Evolutionary conservation across 1,140 invertebrate genomes (phyloP), one percentile per base, ranked within the genome.

Genomic region (Tetramorium parvispinum): DNA sequence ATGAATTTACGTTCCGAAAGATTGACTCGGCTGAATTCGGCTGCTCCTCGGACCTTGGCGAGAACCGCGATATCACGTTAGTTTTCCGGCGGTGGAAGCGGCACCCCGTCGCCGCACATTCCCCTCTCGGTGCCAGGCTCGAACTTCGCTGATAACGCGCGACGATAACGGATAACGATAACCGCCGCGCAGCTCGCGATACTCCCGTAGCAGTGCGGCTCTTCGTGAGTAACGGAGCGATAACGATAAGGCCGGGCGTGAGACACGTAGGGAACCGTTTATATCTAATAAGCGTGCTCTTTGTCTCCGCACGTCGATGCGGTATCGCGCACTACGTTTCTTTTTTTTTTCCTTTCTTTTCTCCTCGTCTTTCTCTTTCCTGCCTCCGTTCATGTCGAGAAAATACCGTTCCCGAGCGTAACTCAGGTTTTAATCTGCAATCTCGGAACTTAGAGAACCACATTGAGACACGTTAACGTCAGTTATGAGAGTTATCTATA

Each of bases 171-270:
- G 88, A 89, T 90, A 89, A 89, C 88, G 93, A 94, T 92, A 92
- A 91, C 90, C 89, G 79, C 89, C 87, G 87, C 49, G 63, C 78
- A 37, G 79, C 68, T 82, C 68, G 90, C 90, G 89, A 93, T 92
- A 92, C 87, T 87, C 91, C 65, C 66, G 79, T 55, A 37, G 88
- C 91, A 92, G 92, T 43, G 87, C 89, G 51, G 77, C 87, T 49
- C 21, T 90, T 86, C 92, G 91, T 94, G 93, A 94, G 93, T 93
- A 94, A 94, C 93, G 93, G 77, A 53, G 88, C 92, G 93, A 94
- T 94, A 91, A 89, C 90, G 93, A 94, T 94, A 94, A 92, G 87
- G 75, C 86, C 86, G 46, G 92, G 93, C 91, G 92, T 92, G 91
- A 93, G 93, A 93, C 91, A 93, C 91, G 93, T 93, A 91, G 88